Conservation (phyloP, 1,140 invertebrate genomes). For the Hestina assimilis region DNA sequence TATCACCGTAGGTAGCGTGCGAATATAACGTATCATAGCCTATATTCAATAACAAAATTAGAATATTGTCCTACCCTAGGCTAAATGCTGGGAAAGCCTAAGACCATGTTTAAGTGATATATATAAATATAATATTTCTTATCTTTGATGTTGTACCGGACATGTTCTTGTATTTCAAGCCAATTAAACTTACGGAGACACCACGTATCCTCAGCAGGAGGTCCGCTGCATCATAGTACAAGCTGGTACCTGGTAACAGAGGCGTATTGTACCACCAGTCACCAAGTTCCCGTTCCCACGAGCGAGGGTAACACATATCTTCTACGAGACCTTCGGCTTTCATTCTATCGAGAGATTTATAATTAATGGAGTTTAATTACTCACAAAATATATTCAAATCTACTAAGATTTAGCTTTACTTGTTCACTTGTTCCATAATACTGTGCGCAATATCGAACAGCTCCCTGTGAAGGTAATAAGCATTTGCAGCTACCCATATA, state of each 20-base stretch:
- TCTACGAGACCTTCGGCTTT: constrained; percentile 28
- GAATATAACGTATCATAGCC: too few species aligned
- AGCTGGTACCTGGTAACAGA: constrained; percentile 42
- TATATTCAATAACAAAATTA: too few species aligned
- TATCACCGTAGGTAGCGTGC: too few species aligned
- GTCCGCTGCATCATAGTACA: constrained; percentile 56
- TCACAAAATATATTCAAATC: too few species aligned
- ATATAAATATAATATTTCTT: too few species aligned
- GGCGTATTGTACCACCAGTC: constrained; percentile 67
- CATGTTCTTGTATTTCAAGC: too few species aligned
- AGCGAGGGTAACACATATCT: constrained; percentile 28
- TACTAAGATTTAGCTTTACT: too few species aligned
- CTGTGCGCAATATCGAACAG: constrained; percentile 46
- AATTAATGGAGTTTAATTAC: neutral
- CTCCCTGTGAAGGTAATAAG: constrained; percentile 47
- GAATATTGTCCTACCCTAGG: too few species aligned
- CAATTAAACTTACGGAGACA: constrained; percentile 41
- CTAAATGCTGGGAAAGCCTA: too few species aligned
- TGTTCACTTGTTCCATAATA: constrained; percentile 41
- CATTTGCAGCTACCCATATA: constrained; percentile 44
- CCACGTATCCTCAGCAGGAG: constrained; percentile 55
- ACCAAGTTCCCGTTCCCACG: constrained; percentile 56
- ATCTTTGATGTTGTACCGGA: too few species aligned
- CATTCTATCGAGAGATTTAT: constrained; percentile 20
- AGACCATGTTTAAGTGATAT: too few species aligned